Evolutionary conservation across 2,888 invertebrate genomes (phyloP), one percentile per base, ranked within the genome.

Genomic region (Pelosia muscerda): DNA sequence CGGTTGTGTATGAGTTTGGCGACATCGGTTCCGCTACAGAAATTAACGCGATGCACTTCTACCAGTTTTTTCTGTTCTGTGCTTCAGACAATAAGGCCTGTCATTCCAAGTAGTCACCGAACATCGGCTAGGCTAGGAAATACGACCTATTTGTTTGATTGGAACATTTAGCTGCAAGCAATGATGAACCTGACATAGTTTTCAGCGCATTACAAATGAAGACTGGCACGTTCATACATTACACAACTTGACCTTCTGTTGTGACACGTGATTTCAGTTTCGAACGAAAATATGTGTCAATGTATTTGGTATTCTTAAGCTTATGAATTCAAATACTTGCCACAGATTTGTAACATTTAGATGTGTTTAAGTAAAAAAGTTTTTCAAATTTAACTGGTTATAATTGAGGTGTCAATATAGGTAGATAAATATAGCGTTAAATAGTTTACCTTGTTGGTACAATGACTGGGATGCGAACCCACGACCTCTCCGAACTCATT

Each of bases 161-260:
- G 58, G 10, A 58, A 53, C 23, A 59, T 54, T 65, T 59, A 64
- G 42, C 28, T 25, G 57, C 58, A 65, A 49, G 23, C 19, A 2
- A 23, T n/a, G 58, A 49, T 65, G 53, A 65, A 65, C 58, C 65
- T 65, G 65, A 65, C 65, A 65, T 42, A 28, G 58, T 65, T 65
- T 28, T 59, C 23, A 53, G 65, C 49, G 28, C 56, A 57, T 31
- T 49, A 49, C 53, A 59, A 59, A 65, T 53, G 53, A 65, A 54
- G 63, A 65, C 28, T 65, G 58, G 53, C 59, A 59, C 10, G 23
- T 23, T 19, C 42, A 13, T 53, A 31, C 42, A 19, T 65, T 53
- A 59, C 58, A 56, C 55, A 56, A 63, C 25, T 22, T 42, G 63
- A 56, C 63, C 63, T 63, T 56, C 34, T 38, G 38, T 26, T 38